Evolutionary conservation across 2,888 invertebrate genomes (phyloP), one percentile per base, ranked within the genome.

Genomic region (Cerastoderma edule): DNA sequence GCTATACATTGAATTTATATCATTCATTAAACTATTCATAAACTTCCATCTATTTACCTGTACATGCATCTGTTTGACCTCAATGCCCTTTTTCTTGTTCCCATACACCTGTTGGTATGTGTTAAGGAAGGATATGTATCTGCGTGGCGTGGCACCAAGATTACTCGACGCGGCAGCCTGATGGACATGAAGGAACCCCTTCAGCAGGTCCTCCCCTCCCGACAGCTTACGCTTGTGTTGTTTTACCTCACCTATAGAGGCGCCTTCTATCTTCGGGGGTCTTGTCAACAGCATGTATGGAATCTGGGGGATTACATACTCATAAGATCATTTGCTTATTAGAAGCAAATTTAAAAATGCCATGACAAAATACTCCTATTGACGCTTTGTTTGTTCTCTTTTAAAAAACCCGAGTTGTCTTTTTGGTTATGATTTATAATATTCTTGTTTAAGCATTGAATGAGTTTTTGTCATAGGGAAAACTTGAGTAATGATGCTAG

Each of bases 61-160:
- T 33, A 96, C 92, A 93, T 95, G 95, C 19, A 94, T 93, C 89
- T 95, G 94, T 85, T 95, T 94, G 64, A 94, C 94, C 63, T 94
- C 91, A 32, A 96, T 94, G 2, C 94, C 93, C 3, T 93, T 89
- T 85, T 95, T 95, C 93, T 96, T 96, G 67, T 94, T 94, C n/a
- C 91, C 93, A 84, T 95, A 95, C 93, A 96, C 92, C 93, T 90
- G 87, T 56, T 90, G 87, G 87, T 93, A 94, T 19, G 93, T 93
- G 80, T 93, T 92, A 28, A 94, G 89, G 85, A 95, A 94, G 48
- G 93, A 87, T 93, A 95, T 60, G 95, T 93, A 93, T 84, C 94
- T 89, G 73, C 94, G 87, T 0, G 95, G 94, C 10, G 94, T 93
- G 44, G 93, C 84, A 39, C 87, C 84, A 33, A 87, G 57, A 72